Evolutionary conservation across 2,113 vertebrate species (phyloP), one percentile per base, ranked within the genome.

Genomic region (Dipodomys ordii): DNA sequence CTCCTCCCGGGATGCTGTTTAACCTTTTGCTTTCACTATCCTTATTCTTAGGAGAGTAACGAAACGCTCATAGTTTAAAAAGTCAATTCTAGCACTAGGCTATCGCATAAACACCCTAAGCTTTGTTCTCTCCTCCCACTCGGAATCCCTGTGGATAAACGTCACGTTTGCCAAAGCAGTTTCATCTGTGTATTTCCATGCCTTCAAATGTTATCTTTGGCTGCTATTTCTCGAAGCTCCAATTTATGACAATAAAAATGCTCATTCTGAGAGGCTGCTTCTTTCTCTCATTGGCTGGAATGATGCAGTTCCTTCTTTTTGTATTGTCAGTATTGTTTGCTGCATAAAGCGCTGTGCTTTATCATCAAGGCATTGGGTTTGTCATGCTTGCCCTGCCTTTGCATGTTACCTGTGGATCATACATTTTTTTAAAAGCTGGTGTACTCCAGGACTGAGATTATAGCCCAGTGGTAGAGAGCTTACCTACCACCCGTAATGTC

Each of bases 1-100:
- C 95, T 96, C 82, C 92, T 88, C 85, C 94, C 94, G 93, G 96
- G 93, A 76, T 95, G 96, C 92, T 85, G 73, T 90, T 93, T 86
- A 94, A 95, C 79, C 94, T 78, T 96, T 96, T 95, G 89, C 95
- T 94, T 96, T 95, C 96, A 77, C 49, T 86, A 60, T 79, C 95
- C 91, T 91, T 85, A 79, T 95, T 88, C 88, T 90, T 39, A 39
- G 39, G 39, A 39, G 39, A 79, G 30, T 87, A 84, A 93, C 85
- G 49, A 87, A 79, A 90, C 92, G 81, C 57, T 84, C 11, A 27
- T 88, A 88, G 71, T 79, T 90, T 76, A 62, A 92, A 82, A 94
- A 96, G 94, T 88, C 87, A 96, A 49, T 9, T 49, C 87, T 64
- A 69, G 71, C 76, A 85, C 35, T 74, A 83, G 49, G 39, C 39